Evolutionary conservation across 1,140 invertebrate genomes (phyloP), one percentile per base, ranked within the genome.

Genomic region (Drosophila littoralis): DNA sequence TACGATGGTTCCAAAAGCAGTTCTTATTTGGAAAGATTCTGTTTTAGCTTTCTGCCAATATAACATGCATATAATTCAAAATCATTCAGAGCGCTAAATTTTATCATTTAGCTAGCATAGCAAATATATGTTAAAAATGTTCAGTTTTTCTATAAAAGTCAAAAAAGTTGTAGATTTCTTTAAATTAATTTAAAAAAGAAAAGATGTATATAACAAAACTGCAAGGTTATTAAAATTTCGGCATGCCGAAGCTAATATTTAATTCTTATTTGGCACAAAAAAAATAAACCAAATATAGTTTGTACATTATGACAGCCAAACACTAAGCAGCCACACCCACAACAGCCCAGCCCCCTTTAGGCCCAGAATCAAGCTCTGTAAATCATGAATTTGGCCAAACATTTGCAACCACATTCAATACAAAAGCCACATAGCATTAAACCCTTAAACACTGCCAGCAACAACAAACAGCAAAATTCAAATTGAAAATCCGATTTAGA

Each of bases 381-480:
- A 9, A 6, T 42, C 48, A 52, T 43, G 60, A 38, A 36, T 65
- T 64, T 64, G 60, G 28, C 38, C 36, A 52, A 48, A 28, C 9
- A 52, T 52, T 66, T 64, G 35, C 22, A 38, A 15, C 40, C 15
- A 33, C 36, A 64, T 38, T 64, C 28, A 38, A 55, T 28, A 36
- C 28, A 52, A 12, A 32, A 33, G 32, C 36, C 50, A 17, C 59
- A 32, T 55, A 65, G 63, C 40, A 36, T 65, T 43, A 36, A 43
- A 10, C 15, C 38, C 17, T 36, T 42, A 10, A 6, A 52, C 60
- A 71, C 59, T 72, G 48, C 50, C 58, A 63, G 15, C 46, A 64
- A 64, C 60, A 50, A 64, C 46, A 64, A 64, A 64, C 36, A 61
- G 33, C n/a, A 69, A 70, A 69, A 68, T 50, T 51, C 65, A 46